Conservation (phyloP, 2,113 vertebrate genomes). For the Ammodramus savannarum region DNA sequence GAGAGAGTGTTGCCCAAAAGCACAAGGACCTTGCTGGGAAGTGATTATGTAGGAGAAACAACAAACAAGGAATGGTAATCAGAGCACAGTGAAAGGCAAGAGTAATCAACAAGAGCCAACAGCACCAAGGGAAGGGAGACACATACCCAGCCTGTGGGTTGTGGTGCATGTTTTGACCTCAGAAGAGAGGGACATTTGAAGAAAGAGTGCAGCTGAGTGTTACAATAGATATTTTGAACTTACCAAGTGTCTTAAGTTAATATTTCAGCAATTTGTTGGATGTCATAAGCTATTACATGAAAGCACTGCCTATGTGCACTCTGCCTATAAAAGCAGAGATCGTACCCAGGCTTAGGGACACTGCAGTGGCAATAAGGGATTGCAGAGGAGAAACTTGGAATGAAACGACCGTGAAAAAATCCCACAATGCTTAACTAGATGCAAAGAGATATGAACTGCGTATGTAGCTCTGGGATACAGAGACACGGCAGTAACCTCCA, state of each 20-base stretch:
- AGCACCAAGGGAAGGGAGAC: not conserved
- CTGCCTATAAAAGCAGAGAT: not conserved
- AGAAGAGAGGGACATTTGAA: not conserved
- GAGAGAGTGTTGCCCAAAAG: not conserved
- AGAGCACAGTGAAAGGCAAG: not conserved
- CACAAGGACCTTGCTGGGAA: not conserved
- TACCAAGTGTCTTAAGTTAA: not conserved
- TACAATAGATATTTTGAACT: not conserved
- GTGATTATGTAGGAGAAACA: not conserved
- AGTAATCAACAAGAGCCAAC: not conserved
- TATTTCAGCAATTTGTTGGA: not conserved
- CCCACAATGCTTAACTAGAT: not conserved
- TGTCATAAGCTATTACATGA: not conserved
- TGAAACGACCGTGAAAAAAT: not conserved
- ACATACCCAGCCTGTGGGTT: not conserved
- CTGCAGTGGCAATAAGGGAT: not conserved
- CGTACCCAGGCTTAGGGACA: not conserved
- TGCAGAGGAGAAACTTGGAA: not conserved
- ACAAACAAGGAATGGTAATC: not conserved
- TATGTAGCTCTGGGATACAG: not conserved
- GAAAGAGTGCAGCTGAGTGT: not conserved
- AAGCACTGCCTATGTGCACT: not conserved
- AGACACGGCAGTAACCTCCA: not conserved
- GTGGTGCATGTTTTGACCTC: not conserved
- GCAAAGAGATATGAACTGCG: not conserved